Conservation (phyloP, 2,888 invertebrate genomes). For the Brachyptera putata region DNA sequence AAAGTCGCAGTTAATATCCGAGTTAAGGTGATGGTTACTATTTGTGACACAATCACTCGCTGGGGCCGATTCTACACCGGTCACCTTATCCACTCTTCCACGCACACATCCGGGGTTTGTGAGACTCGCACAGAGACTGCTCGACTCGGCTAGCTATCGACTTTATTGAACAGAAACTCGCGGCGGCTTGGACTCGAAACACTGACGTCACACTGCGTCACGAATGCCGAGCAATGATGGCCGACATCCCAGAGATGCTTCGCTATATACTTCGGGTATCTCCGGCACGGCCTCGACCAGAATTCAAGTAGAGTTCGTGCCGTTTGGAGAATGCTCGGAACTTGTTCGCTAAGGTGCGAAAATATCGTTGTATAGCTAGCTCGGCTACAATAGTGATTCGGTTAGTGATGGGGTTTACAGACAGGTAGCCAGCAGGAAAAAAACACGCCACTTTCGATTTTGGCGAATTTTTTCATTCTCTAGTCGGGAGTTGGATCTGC, state of each 20-base stretch:
- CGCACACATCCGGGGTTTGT: slow-evolving; percentile 22
- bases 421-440: too few species aligned
- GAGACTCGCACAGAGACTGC: slow-evolving; percentile 26
- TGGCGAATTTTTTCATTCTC: too few species aligned
- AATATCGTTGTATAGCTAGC: too few species aligned
- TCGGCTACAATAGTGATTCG: too few species aligned
- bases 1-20: slow-evolving; percentile 6
- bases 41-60: slow-evolving; percentile 19
- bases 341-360: not conserved
- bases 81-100: slow-evolving; percentile 22
- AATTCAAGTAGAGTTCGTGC: not conserved
- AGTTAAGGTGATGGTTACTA: slow-evolving; percentile 2
- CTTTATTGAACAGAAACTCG: slow-evolving; percentile 34
- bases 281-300: slow-evolving; percentile 30
- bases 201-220: slow-evolving; percentile 40
- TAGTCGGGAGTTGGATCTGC: too few species aligned
- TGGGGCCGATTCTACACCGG: slow-evolving; percentile 8
- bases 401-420: too few species aligned
- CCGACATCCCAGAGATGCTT: slow-evolving; percentile 8
- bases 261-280: slow-evolving; percentile 29
- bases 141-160: slow-evolving; percentile 22
- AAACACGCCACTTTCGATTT: too few species aligned
- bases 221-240: slow-evolving; percentile 29
- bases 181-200: slow-evolving; percentile 17
- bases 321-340: not conserved